Percentiles rank a stretch among this genome's conserved stretches.
phyloP scores from a whole-genome alignment of 2,888 invertebrate species.

The Acanthoscelides obtectus region DNA sequence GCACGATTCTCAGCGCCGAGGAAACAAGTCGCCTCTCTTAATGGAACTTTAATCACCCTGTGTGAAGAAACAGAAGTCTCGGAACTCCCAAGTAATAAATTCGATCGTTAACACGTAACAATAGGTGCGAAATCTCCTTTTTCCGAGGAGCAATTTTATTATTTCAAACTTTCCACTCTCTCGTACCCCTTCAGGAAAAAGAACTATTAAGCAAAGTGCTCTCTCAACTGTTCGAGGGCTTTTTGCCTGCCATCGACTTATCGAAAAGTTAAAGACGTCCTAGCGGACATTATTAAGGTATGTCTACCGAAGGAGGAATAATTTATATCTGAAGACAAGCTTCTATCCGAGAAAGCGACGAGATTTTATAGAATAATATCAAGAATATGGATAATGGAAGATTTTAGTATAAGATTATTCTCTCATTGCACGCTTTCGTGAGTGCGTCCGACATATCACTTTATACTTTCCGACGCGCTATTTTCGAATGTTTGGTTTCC shows the following conservation, averaged over 20 bases:
- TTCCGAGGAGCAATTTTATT: not conserved
- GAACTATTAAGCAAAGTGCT: not conserved
- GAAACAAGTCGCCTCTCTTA: not conserved
- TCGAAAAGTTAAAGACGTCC: not conserved
- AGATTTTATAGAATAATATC: no score
- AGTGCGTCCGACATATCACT: no score
- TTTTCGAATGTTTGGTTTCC: no score
- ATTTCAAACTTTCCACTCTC: not conserved
- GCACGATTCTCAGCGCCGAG: not conserved
- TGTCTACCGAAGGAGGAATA: constrained; percentile 8
- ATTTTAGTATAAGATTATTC: no score
- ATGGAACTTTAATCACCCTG: not conserved
- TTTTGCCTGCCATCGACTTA: not conserved
- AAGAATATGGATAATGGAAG: no score
- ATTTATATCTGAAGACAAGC: constrained; percentile 3
- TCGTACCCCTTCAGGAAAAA: not conserved
- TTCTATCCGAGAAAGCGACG: not conserved
- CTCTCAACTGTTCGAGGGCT: not conserved
- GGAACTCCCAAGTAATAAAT: not conserved
- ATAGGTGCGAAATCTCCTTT: not conserved
- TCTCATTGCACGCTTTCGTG: no score
- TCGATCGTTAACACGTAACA: not conserved
- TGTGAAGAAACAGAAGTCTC: not conserved
- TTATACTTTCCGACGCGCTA: no score
- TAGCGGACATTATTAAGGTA: constrained; percentile 6